These are phyloP conservation scores for Gonatopus flavifemur DNA, from an alignment of 1,140 invertebrate genomes.

Conservation along the genomic window DNA sequence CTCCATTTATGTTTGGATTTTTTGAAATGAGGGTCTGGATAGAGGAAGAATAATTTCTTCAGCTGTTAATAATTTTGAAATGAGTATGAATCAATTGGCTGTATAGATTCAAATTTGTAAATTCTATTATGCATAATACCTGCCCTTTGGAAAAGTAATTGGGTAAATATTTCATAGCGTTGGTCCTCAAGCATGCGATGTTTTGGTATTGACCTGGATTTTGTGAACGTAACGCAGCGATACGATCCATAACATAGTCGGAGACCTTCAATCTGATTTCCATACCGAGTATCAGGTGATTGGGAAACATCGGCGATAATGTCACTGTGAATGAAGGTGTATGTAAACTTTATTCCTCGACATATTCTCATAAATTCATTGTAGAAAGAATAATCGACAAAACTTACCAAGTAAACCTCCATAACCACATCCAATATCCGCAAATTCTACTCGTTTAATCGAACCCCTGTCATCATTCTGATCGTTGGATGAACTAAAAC, in stretches of 20 bases:
- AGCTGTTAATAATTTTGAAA: constrained; percentile 64
- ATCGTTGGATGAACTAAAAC: constrained; percentile 22
- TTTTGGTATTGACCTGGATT: constrained; percentile 84
- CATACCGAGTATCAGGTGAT: constrained; percentile 90
- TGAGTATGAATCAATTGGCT: neutral
- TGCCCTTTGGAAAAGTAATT: constrained; percentile 96
- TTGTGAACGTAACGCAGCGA: constrained; percentile 80
- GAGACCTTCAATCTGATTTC: constrained; percentile 99
- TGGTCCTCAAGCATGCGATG: constrained; percentile 92
- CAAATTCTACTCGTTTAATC: constrained; percentile 78
- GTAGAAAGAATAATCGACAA: neutral
- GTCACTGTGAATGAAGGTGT: constrained; percentile 64
- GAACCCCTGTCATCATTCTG: constrained; percentile 22
- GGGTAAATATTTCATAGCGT: constrained; percentile 99
- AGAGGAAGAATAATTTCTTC: constrained; percentile 99
- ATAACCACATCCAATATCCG: constrained; percentile 98
- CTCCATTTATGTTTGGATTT: constrained; percentile 99
- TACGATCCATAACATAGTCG: constrained; percentile 96
- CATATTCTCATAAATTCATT: constrained; percentile 8
- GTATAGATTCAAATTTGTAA: constrained; percentile 11
- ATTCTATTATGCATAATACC: constrained; percentile 55
- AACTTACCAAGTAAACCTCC: constrained; percentile 86
- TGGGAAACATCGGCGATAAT: constrained; percentile 87
- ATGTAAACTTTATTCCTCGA: constrained; percentile 6
- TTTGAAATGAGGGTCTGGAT: constrained; percentile 99